A percentile compares a stretch with the other conserved stretches of the same genome.
Conservation (phyloP, 2,113 vertebrate genomes). For the Lanius ludovicianus region DNA sequence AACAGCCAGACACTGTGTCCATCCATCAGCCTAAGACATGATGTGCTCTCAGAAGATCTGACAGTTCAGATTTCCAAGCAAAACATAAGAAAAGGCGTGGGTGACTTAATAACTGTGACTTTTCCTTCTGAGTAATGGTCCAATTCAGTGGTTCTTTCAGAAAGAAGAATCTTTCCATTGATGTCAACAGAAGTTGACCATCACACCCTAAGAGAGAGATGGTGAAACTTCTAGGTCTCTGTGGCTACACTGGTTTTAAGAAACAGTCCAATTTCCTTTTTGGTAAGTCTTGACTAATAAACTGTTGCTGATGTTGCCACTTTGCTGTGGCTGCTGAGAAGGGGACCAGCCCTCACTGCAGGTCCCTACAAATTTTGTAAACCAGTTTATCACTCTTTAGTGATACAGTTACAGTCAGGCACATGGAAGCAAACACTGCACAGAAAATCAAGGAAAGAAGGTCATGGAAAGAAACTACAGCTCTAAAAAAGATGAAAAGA, state of each 20-base stretch:
- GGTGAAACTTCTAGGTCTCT: not conserved
- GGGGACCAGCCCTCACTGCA: not conserved
- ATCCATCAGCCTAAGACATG: not conserved
- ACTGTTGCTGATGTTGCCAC: not conserved
- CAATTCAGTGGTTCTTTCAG: not conserved
- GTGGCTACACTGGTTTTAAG: not conserved
- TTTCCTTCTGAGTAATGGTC: conserved; percentile 37
- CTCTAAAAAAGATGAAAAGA: not conserved
- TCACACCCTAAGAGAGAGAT: not conserved
- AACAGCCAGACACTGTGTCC: not conserved
- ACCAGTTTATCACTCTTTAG: not conserved
- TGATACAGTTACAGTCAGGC: not conserved
- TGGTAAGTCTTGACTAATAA: not conserved
- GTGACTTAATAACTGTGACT: not conserved
- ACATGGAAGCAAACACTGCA: not conserved
- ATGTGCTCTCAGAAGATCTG: not conserved
- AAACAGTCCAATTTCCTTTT: not conserved
- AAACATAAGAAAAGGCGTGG: not conserved
- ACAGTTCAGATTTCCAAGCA: not conserved
- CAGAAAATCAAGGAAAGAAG: not conserved
- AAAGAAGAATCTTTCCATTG: conserved; percentile 10
- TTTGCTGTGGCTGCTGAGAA: not conserved
- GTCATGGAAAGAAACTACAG: not conserved
- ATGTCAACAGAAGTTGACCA: not conserved
- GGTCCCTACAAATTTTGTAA: not conserved